A percentile compares a stretch with the other conserved stretches of the same genome.
Conservation (phyloP, 2,113 vertebrate species). For the Notothenia rossii region DNA sequence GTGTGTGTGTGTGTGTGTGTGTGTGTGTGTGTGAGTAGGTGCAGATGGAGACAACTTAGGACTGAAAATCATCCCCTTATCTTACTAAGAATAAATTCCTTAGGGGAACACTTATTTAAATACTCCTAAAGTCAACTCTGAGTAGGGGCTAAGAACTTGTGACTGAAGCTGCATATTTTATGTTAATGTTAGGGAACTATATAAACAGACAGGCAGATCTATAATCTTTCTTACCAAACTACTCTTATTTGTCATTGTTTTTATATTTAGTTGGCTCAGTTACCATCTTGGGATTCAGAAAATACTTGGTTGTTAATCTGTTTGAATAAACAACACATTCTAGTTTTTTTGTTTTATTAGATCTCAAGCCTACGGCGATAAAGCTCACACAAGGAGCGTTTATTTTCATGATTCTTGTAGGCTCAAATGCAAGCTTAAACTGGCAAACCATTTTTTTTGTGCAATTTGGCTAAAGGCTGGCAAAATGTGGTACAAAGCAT, state of each 20-base stretch:
- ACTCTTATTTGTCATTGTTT: not conserved
- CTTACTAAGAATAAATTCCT: conserved; percentile 20
- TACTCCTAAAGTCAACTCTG: not conserved
- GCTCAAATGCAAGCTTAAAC: not conserved
- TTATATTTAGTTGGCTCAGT: not conserved
- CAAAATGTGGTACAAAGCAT: not conserved
- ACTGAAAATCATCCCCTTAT: conserved; percentile 13
- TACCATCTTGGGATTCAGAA: not conserved
- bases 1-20: too few relatives aligned
- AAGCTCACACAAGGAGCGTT: not conserved
- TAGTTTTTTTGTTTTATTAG: not conserved
- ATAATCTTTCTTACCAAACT: not conserved
- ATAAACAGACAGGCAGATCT: conserved; percentile 13
- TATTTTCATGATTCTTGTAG: not conserved
- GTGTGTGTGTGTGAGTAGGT: conserved; percentile 5
- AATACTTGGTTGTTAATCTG: not conserved
- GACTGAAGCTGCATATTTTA: conserved; percentile 25
- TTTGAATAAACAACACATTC: not conserved
- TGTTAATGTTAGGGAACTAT: conserved; percentile 3
- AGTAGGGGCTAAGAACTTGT: not conserved
- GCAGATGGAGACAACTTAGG: conserved; percentile 7
- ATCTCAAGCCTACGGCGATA: not conserved
- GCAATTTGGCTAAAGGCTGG: not conserved
- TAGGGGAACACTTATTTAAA: conserved; percentile 18
- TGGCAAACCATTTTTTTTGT: not conserved